These are phyloP conservation scores for Urechis unicinctus DNA, from an alignment of 2,888 invertebrate genomes.

Conservation along the genomic window DNA sequence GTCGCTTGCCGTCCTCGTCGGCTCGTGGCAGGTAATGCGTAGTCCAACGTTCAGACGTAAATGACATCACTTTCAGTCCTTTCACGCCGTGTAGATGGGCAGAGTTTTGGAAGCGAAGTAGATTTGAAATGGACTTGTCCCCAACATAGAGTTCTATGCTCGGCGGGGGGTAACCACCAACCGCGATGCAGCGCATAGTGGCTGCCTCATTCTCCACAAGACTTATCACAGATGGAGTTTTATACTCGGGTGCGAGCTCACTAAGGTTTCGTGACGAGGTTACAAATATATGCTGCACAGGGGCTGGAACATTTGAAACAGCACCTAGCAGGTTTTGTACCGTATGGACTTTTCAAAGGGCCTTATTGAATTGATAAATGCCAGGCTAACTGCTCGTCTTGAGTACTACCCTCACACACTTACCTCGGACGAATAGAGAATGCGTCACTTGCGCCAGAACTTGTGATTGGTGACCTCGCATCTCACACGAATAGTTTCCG, in stretches of 20 bases:
- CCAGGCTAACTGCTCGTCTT: no score
- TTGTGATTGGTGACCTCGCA: slow-evolving; percentile 5
- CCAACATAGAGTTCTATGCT: slow-evolving; percentile 6
- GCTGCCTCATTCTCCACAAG: slow-evolving; percentile 3
- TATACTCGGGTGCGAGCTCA: not conserved
- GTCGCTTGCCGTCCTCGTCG: slow-evolving; percentile 1
- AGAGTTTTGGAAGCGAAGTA: slow-evolving; percentile 1
- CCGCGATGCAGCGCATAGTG: slow-evolving; percentile 4
- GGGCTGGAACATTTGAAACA: not conserved
- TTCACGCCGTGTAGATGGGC: slow-evolving; percentile 1
- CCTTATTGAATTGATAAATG: no score
- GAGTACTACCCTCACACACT: no score
- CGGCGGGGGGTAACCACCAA: slow-evolving; percentile 7
- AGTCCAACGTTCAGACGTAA: slow-evolving; percentile 4
- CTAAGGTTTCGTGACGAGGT: not conserved
- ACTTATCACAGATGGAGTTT: not conserved
- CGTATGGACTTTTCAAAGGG: no score
- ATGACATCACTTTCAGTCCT: slow-evolving; percentile 9
- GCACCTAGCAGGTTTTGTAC: no score
- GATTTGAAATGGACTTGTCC: slow-evolving; percentile 3
- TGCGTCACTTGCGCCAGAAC: slow-evolving; percentile 1
- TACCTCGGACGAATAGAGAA: slow-evolving; percentile 6
- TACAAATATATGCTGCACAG: not conserved
- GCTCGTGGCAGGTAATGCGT: not conserved
- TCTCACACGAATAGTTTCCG: slow-evolving; percentile 2